Evolutionary conservation across 2,888 invertebrate genomes (phyloP).

Genomic region (Drosophila mulleri): DNA sequence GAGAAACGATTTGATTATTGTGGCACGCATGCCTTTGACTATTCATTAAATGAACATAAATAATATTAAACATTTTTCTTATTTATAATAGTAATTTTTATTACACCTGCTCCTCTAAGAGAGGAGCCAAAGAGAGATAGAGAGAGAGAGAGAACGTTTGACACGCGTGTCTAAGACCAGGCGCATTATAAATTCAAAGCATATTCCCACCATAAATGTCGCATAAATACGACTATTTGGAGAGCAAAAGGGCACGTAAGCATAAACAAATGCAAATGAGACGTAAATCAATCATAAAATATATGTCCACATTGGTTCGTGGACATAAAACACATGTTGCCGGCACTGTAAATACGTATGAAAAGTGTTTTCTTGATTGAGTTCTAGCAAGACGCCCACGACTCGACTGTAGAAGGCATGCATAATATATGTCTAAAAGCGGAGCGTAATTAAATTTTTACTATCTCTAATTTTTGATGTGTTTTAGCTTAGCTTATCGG

Average conservation of each 20-base stretch:
- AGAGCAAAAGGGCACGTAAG: constrained; percentile 64
- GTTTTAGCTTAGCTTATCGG: background rate
- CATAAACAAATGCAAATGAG: constrained; percentile 56
- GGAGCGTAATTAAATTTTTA: background rate
- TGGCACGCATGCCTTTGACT: constrained; percentile 48
- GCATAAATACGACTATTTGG: constrained; percentile 57
- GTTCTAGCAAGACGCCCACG: constrained; percentile 15
- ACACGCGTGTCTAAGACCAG: constrained; percentile 42
- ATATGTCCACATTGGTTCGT: constrained; percentile 19
- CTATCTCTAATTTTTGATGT: too few relatives aligned
- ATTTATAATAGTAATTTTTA: constrained; percentile 37
- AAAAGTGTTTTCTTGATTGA: constrained; percentile 7
- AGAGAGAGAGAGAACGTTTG: constrained; percentile 6
- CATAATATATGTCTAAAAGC: too few relatives aligned
- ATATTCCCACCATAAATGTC: constrained; percentile 73
- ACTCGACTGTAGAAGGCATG: background rate
- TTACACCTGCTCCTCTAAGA: constrained; percentile 34
- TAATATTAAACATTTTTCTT: constrained; percentile 31
- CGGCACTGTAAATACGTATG: constrained; percentile 13
- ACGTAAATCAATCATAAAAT: constrained; percentile 65
- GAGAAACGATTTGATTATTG: constrained; percentile 31
- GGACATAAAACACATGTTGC: constrained; percentile 59
- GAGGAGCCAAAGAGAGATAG: too few relatives aligned
- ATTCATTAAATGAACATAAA: constrained; percentile 53
- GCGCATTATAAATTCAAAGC: constrained; percentile 68